Conservation (phyloP, 2,888 invertebrate genomes). For the Xestia sexstrigata region DNA sequence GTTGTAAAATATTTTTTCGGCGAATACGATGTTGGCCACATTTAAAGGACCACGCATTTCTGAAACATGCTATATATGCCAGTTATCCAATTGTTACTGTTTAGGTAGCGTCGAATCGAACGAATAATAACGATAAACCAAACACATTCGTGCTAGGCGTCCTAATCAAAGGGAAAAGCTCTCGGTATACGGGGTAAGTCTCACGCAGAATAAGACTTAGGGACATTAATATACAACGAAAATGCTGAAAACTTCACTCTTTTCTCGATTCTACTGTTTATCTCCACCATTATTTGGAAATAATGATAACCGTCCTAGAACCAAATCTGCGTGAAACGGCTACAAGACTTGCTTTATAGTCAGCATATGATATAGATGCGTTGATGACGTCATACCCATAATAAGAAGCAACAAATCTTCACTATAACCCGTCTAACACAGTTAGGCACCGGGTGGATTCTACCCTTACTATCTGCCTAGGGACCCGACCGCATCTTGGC, state of each 20-base stretch:
- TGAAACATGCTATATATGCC: not conserved
- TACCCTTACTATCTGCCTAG: not conserved
- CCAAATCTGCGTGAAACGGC: conserved; percentile 17
- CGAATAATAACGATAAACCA: not conserved
- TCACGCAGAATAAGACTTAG: conserved; percentile 18
- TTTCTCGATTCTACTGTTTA: conserved; percentile 3
- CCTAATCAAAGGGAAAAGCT: conserved; percentile 11
- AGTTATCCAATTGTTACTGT: not conserved
- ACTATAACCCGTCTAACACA: not conserved
- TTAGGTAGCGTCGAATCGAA: not conserved
- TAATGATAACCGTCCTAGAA: conserved; percentile 1
- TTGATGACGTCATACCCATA: conserved; percentile 12
- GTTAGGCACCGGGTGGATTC: not conserved
- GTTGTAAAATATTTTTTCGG: not conserved
- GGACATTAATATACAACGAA: conserved; percentile 35
- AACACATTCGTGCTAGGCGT: not conserved
- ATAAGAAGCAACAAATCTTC: conserved; percentile 8
- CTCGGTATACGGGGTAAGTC: conserved; percentile 2
- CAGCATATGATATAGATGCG: not conserved
- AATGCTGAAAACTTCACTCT: not conserved
- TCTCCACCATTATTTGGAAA: not conserved
- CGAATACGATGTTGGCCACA: not conserved
- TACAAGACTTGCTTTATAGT: conserved; percentile 6
- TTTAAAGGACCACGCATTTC: not conserved
- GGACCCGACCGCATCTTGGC: not conserved